Base-by-base conservation (phyloP, 2,113 vertebrate species). In the Eublepharis macularius region DNA sequence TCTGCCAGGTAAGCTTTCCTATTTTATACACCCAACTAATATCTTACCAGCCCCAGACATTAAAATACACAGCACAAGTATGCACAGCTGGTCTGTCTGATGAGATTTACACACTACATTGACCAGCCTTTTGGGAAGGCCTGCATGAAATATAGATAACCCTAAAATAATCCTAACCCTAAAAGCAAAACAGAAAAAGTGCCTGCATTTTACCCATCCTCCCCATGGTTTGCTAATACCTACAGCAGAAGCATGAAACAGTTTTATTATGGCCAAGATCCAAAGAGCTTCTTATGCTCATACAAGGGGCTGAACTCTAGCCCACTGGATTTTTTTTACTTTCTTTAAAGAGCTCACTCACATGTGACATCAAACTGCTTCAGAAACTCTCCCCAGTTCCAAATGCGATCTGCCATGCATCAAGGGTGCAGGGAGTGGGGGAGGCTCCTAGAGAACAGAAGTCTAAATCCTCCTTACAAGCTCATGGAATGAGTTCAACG, bases 111-210 rank as follows among this genome's bases (percentile, higher is more conserved):
- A 77, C 0, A 0, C 10, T 36, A 19, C 0, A 70, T 7, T 11
- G 81, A 89, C 82, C 26, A 1, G 9, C 45, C 6, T 14, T 90
- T 41, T 57, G 47, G 7, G 8, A 88, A 82, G 29, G 75, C 57
- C 19, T 3, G 43, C 32, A 36, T 13, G 32, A 65, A 84, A 17
- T 24, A 49, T 43, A n/a, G n/a, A n/a, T n/a, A n/a, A n/a, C n/a
- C n/a, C n/a, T n/a, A n/a, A n/a, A n/a, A n/a, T n/a, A n/a, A n/a
- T n/a, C n/a, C n/a, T n/a, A n/a, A n/a, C n/a, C n/a, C 26, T 12
- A 24, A 39, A 41, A 75, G 29, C 24, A 68, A 80, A 82, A 72
- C 57, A 24, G 57, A 17, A 17, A 57, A 14, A 57, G 1, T 6
- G 17, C 10, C 41, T 36, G 1, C 6, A 26, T 24, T 2, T 10